Conservation (phyloP, 2,113 vertebrate species). For the Cinclus cinclus region DNA sequence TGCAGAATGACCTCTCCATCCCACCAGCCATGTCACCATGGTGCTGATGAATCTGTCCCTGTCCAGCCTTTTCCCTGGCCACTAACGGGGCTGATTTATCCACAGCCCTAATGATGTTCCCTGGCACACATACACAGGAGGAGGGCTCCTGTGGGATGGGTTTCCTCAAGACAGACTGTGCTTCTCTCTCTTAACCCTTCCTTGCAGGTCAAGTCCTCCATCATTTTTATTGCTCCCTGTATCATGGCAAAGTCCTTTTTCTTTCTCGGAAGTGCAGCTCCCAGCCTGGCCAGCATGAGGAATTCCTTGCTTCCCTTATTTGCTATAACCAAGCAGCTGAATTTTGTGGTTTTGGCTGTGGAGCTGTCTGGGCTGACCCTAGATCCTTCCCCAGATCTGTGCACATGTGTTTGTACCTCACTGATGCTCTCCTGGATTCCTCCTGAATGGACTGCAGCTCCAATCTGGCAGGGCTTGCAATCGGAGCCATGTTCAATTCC, state of each 20-base stretch:
- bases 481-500: rapidly evolving
- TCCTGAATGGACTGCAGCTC: neutral
- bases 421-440: constrained; percentile 17
- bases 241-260: neutral
- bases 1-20: neutral
- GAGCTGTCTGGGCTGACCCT: neutral
- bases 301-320: constrained; percentile 51
- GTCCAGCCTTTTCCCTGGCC: neutral
- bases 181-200: neutral
- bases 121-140: neutral
- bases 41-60: neutral
- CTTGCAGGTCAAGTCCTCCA: neutral
- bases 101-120: neutral
- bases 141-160: neutral
- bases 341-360: constrained; percentile 27
- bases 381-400: neutral
- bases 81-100: neutral
- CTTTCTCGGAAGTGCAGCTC: neutral
- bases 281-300: neutral
- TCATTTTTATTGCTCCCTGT: constrained; percentile 16
- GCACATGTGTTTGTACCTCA: rapidly evolving
- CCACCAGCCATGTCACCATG: rapidly evolving
- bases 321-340: constrained; percentile 29
- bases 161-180: neutral
- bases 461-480: rapidly evolving